Evolutionary conservation across 2,113 vertebrate species (phyloP).

Genomic region (Gymnobelideus leadbeateri): DNA sequence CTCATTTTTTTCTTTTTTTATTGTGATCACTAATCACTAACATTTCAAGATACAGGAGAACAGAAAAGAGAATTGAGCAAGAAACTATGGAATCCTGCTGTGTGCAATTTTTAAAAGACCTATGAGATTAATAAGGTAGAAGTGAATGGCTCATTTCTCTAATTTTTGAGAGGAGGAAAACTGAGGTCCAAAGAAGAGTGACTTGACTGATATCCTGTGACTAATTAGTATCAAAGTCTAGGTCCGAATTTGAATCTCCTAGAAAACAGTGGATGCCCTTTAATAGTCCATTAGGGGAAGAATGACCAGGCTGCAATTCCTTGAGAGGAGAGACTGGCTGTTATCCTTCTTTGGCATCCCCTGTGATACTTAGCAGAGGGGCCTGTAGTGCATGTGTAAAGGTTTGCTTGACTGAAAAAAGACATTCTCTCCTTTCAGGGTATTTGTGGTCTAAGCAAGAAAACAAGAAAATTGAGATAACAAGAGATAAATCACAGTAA

Average conservation of each 20-base stretch:
- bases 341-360: background rate
- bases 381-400: background rate
- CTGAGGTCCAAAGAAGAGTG: background rate
- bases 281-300: background rate
- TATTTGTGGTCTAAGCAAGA: background rate
- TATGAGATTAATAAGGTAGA: background rate
- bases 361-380: background rate
- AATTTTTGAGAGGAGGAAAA: constrained; percentile 24
- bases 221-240: background rate
- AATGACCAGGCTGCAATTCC: background rate
- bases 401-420: background rate
- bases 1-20: background rate
- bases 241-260: background rate
- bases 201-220: background rate
- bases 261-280: background rate
- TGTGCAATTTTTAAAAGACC: background rate
- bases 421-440: background rate
- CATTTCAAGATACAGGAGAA: background rate
- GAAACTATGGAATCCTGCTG: background rate
- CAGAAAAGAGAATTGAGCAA: background rate
- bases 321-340: background rate
- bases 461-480: background rate
- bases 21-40: background rate
- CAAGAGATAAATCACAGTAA: too few species aligned
- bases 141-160: background rate